phyloP scores from a whole-genome alignment of 2,797 vertebrate genomes.

The Xiphorhynchus erythropygius region DNA sequence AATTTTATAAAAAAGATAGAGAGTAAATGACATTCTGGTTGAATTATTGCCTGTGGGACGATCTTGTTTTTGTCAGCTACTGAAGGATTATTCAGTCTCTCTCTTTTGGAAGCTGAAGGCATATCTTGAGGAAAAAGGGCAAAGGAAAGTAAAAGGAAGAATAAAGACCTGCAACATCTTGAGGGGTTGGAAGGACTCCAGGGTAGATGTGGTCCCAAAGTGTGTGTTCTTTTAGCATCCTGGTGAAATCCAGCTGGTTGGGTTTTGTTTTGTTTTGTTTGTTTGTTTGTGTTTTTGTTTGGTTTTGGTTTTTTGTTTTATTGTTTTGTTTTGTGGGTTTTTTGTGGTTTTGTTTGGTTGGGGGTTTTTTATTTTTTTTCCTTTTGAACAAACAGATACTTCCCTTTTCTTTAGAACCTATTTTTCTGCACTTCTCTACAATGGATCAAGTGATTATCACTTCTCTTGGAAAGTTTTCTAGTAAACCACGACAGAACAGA shows the following conservation, averaged over 20 bases:
- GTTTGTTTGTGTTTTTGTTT: too few species aligned
- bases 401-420: background rate
- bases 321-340: background rate
- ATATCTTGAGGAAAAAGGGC: background rate
- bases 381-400: background rate
- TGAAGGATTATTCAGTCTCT: background rate
- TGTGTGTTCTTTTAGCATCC: background rate
- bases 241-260: background rate
- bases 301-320: background rate
- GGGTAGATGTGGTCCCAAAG: background rate
- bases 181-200: background rate
- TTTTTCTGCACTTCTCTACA: background rate
- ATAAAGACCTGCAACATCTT: background rate
- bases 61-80: conserved; percentile 35
- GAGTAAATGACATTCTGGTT: background rate
- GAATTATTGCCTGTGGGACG: conserved; percentile 24
- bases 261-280: background rate
- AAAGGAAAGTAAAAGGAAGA: background rate
- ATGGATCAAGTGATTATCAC: background rate
- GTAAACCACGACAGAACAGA: background rate
- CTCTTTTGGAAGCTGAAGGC: background rate
- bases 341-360: background rate
- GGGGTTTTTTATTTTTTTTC: background rate
- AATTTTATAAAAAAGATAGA: background rate
- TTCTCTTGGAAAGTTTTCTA: background rate